Evolutionary conservation across 2,797 vertebrate species (phyloP).

Genomic region (Aldrovandia affinis): DNA sequence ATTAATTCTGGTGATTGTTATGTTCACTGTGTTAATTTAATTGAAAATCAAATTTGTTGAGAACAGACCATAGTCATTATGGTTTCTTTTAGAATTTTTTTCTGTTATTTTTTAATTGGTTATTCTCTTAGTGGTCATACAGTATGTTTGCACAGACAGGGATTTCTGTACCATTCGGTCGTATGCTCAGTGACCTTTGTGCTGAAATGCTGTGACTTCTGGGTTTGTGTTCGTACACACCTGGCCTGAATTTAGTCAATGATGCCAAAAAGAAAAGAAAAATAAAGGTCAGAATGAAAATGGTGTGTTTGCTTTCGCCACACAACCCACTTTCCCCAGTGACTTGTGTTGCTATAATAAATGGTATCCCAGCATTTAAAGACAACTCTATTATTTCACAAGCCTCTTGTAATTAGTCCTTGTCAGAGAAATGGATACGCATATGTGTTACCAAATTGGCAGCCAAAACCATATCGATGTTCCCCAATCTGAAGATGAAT

Average conservation of each 20-base stretch:
- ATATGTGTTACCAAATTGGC: constrained; percentile 76
- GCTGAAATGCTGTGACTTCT: not conserved
- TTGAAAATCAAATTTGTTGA: not conserved
- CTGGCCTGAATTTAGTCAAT: constrained; percentile 57
- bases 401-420: constrained; percentile 74
- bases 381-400: constrained; percentile 81
- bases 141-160: not conserved
- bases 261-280: constrained; percentile 42
- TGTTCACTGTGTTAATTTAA: not conserved
- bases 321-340: constrained; percentile 65
- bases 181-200: not conserved
- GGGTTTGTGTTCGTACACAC: constrained; percentile 57
- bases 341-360: constrained; percentile 70
- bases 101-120: not conserved
- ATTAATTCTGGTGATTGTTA: constrained; percentile 13
- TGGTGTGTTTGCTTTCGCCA: constrained; percentile 59
- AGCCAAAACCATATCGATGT: constrained; percentile 76
- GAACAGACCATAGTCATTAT: not conserved
- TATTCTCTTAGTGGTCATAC: not conserved
- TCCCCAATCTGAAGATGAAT: constrained; percentile 74
- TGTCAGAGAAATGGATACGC: constrained; percentile 78
- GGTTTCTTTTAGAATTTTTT: not conserved
- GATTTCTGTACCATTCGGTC: not conserved
- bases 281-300: constrained; percentile 59
- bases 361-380: constrained; percentile 76